Evolutionary conservation across 2,113 vertebrate genomes (phyloP), one percentile per base, ranked within the genome.

Genomic region (Zingel zingel): DNA sequence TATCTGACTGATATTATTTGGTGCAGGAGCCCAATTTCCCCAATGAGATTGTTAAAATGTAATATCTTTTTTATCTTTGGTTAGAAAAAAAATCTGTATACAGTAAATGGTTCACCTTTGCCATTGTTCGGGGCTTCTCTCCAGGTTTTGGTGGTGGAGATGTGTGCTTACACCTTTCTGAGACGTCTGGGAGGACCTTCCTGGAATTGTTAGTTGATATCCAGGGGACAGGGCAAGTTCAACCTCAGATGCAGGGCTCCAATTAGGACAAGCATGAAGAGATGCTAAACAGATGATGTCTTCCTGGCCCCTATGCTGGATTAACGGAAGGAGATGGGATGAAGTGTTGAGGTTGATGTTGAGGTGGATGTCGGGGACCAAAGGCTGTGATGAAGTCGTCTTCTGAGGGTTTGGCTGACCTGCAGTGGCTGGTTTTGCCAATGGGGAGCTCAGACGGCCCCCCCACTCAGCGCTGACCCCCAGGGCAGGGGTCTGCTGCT

Each of bases 331-430:
- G 14, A 78, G 50, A 18, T 84, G 74, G 50, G 88, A 77, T 2
- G 80, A 56, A 10, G 86, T 27, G 19, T 63, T 87, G 58, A 88
- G 13, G 80, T 90, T 85, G 74, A 86, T 47, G 21, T 61, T 89
- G 68, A 86, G 15, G 77, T 92, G 85, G 67, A 85, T n/a, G 5
- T 69, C 45, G 0, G 90, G 57, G 5, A 76, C 15, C 21, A 84
- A 14, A 75, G 81, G 74, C 72, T 74, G 81, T 1, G 82, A 67
- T 50, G 78, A 59, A 67, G 66, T 27, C 1, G 3, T 57, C n/a
- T 23, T 48, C 53, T 57, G 76, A 36, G 56, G 23, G 50, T 81
- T 39, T 7, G 56, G 51, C 50, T 59, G 79, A 7, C 47, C 30
- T 43, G 11, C 45, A 33, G 65, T 9, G 2, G 67, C 54, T 23